Percentiles rank a stretch among this genome's conserved stretches.
phyloP scores from a whole-genome alignment of 1,140 invertebrate genomes.

The Dendrolimus punctatus region DNA sequence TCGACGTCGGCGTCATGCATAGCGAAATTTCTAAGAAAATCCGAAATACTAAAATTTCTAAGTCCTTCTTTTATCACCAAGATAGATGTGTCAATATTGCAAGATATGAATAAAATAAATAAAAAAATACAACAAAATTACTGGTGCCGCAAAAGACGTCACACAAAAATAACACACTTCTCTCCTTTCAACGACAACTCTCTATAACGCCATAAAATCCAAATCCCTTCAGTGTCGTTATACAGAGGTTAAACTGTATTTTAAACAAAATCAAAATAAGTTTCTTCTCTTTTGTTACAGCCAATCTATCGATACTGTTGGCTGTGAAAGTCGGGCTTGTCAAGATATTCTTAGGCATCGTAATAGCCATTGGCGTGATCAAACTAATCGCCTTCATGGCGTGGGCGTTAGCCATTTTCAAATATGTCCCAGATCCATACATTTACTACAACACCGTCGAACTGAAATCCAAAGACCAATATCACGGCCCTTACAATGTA shows the following conservation, averaged over 20 bases:
- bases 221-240: not conserved
- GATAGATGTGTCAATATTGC: too few relatives aligned
- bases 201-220: too few relatives aligned
- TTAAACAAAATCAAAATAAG: not conserved
- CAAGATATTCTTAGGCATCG: slow-evolving; percentile 49
- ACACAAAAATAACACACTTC: too few relatives aligned
- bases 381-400: slow-evolving; percentile 47
- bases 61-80: too few relatives aligned
- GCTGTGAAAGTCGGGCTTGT: slow-evolving; percentile 45
- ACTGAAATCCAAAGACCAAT: not conserved
- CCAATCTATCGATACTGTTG: slow-evolving; percentile 40
- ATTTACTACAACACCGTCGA: slow-evolving; percentile 11
- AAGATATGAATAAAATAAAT: too few relatives aligned
- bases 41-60: too few relatives aligned
- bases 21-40: too few relatives aligned
- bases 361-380: slow-evolving; percentile 31
- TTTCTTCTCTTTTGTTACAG: slow-evolving; percentile 43
- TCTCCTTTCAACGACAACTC: too few relatives aligned
- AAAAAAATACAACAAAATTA: too few relatives aligned
- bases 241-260: not conserved
- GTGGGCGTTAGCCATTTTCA: slow-evolving; percentile 41
- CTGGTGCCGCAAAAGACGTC: too few relatives aligned
- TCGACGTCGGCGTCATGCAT: too few relatives aligned
- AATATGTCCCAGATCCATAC: slow-evolving; percentile 38
- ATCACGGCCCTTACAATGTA: too few relatives aligned